Conservation (phyloP, 1,140 invertebrate genomes). For the Hylaeus volcanicus region DNA sequence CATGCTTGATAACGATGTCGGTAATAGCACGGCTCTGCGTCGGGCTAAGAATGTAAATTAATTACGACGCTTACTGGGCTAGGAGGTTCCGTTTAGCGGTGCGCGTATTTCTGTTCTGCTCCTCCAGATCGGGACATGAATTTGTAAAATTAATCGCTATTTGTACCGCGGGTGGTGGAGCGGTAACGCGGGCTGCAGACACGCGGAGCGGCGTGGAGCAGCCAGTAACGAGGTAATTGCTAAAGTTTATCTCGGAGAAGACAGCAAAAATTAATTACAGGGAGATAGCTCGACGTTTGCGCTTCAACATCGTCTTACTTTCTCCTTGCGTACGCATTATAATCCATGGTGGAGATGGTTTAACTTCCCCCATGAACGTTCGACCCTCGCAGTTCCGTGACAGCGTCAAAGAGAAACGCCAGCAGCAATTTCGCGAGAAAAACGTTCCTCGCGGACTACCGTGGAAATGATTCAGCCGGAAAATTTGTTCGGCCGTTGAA, state of each 20-base stretch:
- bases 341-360: slow-evolving; percentile 19
- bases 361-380: slow-evolving; percentile 3
- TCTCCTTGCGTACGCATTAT: slow-evolving; percentile 51
- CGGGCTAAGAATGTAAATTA: slow-evolving; percentile 40
- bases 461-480: background rate
- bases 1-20: background rate
- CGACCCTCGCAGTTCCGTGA: background rate
- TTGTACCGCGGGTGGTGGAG: slow-evolving; percentile 17
- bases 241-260: slow-evolving; percentile 64
- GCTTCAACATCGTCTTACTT: slow-evolving; percentile 43
- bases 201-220: background rate
- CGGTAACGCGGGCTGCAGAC: background rate
- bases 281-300: slow-evolving; percentile 51
- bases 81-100: background rate
- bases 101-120: background rate
- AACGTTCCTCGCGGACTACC: background rate
- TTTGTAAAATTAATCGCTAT: slow-evolving; percentile 50
- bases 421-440: background rate
- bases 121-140: slow-evolving; percentile 11
- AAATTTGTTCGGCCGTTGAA: background rate
- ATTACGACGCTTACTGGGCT: slow-evolving; percentile 26
- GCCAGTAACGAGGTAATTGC: slow-evolving; percentile 60
- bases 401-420: background rate
- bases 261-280: slow-evolving; percentile 65
- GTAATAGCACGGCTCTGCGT: slow-evolving; percentile 34